Conservation (phyloP, 2,888 invertebrate species). For the Tetranychus truncatus region DNA sequence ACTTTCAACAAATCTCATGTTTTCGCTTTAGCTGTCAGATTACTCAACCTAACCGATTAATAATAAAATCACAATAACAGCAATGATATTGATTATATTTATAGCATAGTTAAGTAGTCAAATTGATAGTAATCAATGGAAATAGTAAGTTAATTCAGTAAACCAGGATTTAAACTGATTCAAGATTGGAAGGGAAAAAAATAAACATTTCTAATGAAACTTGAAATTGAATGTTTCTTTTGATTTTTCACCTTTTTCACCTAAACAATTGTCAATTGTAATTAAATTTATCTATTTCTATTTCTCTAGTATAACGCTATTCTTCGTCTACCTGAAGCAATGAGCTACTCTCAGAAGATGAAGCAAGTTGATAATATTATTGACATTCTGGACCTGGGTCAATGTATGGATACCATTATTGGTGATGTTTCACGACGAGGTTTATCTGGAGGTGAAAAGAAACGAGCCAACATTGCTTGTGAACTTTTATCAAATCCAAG, state of each 20-base stretch:
- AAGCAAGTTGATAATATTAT: slow-evolving; percentile 57
- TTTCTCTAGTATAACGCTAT: slow-evolving; percentile 41
- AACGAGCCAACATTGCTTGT: slow-evolving; percentile 60
- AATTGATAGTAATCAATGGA: too few relatives aligned
- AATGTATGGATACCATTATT: slow-evolving; percentile 57
- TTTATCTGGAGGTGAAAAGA: slow-evolving; percentile 63
- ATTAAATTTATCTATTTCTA: background rate
- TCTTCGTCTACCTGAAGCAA: slow-evolving; percentile 48
- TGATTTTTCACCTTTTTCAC: background rate
- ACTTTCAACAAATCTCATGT: too few relatives aligned
- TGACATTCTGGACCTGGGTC: slow-evolving; percentile 50
- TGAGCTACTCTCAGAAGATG: slow-evolving; percentile 49
- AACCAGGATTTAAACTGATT: background rate
- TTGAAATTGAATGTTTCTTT: background rate
- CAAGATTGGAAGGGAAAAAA: background rate
- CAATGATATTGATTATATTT: too few relatives aligned
- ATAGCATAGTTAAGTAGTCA: too few relatives aligned
- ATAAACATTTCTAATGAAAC: background rate
- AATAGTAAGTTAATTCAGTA: background rate
- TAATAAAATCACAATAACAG: too few relatives aligned
- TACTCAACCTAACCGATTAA: too few relatives aligned
- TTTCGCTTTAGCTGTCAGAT: too few relatives aligned
- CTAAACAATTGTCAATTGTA: background rate
- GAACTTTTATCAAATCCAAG: slow-evolving; percentile 61
- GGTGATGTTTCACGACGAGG: slow-evolving; percentile 56